Evolutionary conservation across 2,113 vertebrate species (phyloP), one percentile per base, ranked within the genome.

Genomic region (Ailuropoda melanoleuca): DNA sequence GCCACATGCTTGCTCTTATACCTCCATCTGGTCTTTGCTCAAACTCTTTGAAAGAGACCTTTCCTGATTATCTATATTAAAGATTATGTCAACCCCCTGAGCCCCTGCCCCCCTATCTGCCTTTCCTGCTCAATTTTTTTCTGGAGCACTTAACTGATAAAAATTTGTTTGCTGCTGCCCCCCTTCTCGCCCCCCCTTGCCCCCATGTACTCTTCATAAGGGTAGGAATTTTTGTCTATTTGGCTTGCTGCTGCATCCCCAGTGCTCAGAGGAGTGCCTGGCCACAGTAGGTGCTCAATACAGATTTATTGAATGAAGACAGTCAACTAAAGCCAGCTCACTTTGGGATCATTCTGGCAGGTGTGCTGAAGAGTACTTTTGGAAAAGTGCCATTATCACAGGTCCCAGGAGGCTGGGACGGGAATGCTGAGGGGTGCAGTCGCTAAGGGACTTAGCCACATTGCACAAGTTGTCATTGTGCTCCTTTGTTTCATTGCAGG

Each of bases 71-170:
- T 48, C 53, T 83, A 1, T 83, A 1, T 39, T 58, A 34, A 81
- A 80, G 48, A 46, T 55, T n/a, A 58, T 46, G 48, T 88, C 78
- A 70, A 21, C 5, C 2, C 8, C 55, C 43, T 34, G 3, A 43
- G 15, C 21, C 12, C 34, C 55, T 46, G 37, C 46, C 19, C 6
- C 34, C 64, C 74, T 62, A 3, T 58, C 68, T 82, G 43, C 53
- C 50, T 96, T 89, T 26, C 55, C 60, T 53, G 24, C 55, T 90
- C 84, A 37, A 48, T 74, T 92, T 78, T 86, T 80, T 19, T 85
- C 37, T 31, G 29, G 24, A 75, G n/a, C 14, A 60, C 74, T 70
- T 86, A 80, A 68, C 26, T 90, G 60, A 64, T 87, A 62, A 72
- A 34, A 31, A 29, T 1, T 55, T 90, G 43, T 62, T 87, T 83